Conservation (phyloP, 2,113 vertebrate species). For the Mesembrinibis cayennensis region DNA sequence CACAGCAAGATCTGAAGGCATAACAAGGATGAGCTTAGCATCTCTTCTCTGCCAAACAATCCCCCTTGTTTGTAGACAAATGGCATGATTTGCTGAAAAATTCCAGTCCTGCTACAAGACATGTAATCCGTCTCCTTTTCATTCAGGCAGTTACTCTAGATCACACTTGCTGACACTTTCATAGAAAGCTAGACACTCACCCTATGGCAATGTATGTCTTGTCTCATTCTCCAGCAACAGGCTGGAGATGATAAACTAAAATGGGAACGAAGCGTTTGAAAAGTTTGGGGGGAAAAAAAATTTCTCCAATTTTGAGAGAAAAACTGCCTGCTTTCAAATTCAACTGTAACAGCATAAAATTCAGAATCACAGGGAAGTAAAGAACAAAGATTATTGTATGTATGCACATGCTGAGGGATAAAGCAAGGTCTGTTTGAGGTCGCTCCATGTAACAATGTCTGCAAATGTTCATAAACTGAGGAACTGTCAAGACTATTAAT, state of each 20-base stretch:
- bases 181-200: not conserved
- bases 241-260: not conserved
- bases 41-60: not conserved
- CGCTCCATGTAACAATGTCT: not conserved
- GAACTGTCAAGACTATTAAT: not conserved
- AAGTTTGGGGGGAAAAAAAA: not conserved
- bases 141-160: not conserved
- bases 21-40: not conserved
- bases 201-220: not conserved
- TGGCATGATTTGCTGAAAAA: not conserved
- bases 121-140: accelerated
- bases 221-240: not conserved
- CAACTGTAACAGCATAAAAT: not conserved
- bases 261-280: not conserved
- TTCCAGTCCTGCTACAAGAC: not conserved
- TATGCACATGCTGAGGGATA: not conserved
- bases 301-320: not conserved
- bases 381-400: not conserved
- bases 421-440: not conserved
- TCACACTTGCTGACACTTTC: not conserved
- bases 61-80: not conserved
- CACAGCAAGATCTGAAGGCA: not conserved
- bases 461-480: not conserved
- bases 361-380: not conserved
- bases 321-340: not conserved